phyloP scores from a whole-genome alignment of 2,113 vertebrate species.

The Sinosuthora webbiana region DNA sequence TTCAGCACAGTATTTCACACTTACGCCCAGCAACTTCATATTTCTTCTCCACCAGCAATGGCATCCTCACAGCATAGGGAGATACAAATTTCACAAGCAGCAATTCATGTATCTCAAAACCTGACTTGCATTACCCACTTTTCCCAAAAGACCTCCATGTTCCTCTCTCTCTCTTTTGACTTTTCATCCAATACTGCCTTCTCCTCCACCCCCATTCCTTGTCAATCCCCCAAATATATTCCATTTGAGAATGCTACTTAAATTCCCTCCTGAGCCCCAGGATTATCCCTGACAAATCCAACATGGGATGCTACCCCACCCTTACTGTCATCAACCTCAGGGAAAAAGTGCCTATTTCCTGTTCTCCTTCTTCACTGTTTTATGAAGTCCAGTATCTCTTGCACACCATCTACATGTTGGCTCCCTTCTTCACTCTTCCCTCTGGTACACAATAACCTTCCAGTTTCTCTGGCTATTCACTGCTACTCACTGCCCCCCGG shows the following conservation, averaged over 20 bases:
- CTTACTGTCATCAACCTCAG: neutral
- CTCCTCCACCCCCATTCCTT: neutral
- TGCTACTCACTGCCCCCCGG: neutral
- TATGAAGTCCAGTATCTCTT: neutral
- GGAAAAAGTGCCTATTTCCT: neutral
- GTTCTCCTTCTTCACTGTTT: neutral
- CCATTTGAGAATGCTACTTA: neutral
- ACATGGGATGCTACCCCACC: neutral
- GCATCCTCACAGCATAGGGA: neutral
- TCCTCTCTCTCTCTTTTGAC: neutral
- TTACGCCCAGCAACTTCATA: rapidly evolving
- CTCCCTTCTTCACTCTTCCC: neutral
- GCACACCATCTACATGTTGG: neutral
- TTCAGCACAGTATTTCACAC: neutral
- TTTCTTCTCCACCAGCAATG: neutral
- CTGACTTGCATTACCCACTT: neutral
- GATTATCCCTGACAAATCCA: neutral
- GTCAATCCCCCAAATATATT: neutral
- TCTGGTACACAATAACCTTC: neutral
- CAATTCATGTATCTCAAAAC: neutral
- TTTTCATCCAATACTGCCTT: neutral
- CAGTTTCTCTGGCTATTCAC: neutral
- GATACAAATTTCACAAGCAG: neutral
- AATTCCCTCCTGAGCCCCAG: neutral
- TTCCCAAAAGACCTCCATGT: neutral